Percentiles rank a stretch among this genome's conserved stretches.
These are phyloP conservation scores for Leptinotarsa defecta DNA, from an alignment of 1,140 invertebrate genomes.

Conservation along the genomic window DNA sequence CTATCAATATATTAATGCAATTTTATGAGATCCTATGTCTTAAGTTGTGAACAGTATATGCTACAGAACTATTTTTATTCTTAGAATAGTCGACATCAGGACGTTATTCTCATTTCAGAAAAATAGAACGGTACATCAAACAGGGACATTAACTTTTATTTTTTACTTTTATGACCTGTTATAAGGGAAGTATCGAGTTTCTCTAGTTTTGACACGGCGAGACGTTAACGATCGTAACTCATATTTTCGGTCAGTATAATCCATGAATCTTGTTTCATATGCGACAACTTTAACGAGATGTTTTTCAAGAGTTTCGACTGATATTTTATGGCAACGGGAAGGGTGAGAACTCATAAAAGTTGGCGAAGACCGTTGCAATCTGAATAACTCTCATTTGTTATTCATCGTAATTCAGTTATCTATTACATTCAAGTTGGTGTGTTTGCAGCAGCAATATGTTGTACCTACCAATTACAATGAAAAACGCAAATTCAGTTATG, in stretches of 20 bases:
- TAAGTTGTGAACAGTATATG: too few relatives aligned
- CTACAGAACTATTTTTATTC: too few relatives aligned
- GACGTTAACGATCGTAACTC: conserved; percentile 36
- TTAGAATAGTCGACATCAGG: neutral
- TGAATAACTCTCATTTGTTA: too few relatives aligned
- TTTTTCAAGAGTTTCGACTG: conserved; percentile 34
- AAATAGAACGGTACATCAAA: neutral
- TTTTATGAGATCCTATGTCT: too few relatives aligned
- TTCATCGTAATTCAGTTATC: too few relatives aligned
- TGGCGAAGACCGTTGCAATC: too few relatives aligned
- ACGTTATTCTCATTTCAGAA: neutral
- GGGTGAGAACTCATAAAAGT: conserved; percentile 34
- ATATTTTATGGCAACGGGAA: conserved; percentile 39
- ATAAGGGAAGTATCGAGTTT: conserved; percentile 22
- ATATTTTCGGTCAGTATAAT: conserved; percentile 45
- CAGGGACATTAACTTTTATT: conserved; percentile 22
- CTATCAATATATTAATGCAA: too few relatives aligned
- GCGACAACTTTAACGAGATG: conserved; percentile 42
- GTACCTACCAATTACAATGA: too few relatives aligned
- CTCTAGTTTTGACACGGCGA: conserved; percentile 26
- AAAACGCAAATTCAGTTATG: too few relatives aligned
- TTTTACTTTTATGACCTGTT: conserved; percentile 30
- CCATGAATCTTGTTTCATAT: conserved; percentile 44
- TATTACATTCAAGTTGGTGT: too few relatives aligned
- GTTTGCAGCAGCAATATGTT: too few relatives aligned